Conservation (phyloP, 1,140 invertebrate species). For the Aphidius gifuensis region DNA sequence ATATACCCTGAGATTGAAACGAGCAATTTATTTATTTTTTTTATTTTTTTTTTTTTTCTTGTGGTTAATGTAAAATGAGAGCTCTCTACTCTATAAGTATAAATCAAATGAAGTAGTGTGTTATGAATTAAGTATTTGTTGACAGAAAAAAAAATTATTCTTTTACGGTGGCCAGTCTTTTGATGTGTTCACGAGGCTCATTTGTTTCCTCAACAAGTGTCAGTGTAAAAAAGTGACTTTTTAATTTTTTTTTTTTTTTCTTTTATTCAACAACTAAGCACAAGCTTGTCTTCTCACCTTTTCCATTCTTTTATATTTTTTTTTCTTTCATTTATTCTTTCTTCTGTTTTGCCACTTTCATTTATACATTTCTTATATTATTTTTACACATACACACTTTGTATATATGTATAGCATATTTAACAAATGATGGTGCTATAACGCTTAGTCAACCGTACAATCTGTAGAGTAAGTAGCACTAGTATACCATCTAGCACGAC, state of each 20-base stretch:
- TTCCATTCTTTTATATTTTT: constrained; percentile 22
- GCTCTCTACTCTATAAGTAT: too few species aligned
- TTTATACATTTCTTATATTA: constrained; percentile 26
- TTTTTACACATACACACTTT: too few species aligned
- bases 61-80: too few species aligned
- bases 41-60: too few species aligned
- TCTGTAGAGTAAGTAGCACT: constrained; percentile 19
- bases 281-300: constrained; percentile 16
- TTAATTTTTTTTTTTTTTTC: constrained; percentile 12
- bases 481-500: constrained; percentile 23
- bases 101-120: too few species aligned
- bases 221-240: constrained; percentile 5
- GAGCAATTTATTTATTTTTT: too few species aligned
- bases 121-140: too few species aligned
- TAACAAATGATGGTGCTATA: constrained; percentile 1
- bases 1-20: too few species aligned
- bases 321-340: constrained; percentile 19
- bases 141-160: too few species aligned
- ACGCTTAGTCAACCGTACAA: constrained; percentile 20
- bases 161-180: too few species aligned
- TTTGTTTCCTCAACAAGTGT: constrained; percentile 12
- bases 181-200: too few species aligned
- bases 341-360: constrained; percentile 37
- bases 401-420: too few species aligned
- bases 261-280: neutral